Evolutionary conservation across 2,888 invertebrate genomes (phyloP).

Genomic region (Lepidocyrtinus sp.): DNA sequence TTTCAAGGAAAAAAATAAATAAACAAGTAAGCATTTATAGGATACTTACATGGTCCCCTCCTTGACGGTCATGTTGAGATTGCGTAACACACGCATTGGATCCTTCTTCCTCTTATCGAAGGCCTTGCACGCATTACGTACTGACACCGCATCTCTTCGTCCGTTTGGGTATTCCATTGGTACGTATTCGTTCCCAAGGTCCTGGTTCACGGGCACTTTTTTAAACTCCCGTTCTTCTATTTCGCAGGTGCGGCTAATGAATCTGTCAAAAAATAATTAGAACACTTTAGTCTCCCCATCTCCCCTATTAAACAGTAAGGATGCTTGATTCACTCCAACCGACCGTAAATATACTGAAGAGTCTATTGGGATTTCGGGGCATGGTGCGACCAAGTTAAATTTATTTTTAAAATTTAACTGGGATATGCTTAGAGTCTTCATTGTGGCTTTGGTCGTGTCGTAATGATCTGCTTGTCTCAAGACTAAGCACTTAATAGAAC

Average conservation of each 20-base stretch:
- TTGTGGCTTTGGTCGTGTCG: constrained; percentile 3
- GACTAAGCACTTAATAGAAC: neutral
- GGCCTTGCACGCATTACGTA: constrained; percentile 89
- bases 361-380: constrained; percentile 43
- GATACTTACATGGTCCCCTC: constrained; percentile 94
- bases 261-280: constrained; percentile 57
- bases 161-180: neutral
- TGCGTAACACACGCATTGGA: constrained; percentile 88
- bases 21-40: too few relatives aligned
- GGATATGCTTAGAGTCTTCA: constrained; percentile 47
- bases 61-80: constrained; percentile 93
- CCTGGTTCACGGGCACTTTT: too few relatives aligned
- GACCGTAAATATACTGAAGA: constrained; percentile 52
- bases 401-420: constrained; percentile 50
- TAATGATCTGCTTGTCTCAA: neutral
- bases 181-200: neutral
- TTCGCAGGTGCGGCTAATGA: constrained; percentile 67
- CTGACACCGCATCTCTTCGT: constrained; percentile 80
- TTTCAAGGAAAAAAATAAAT: too few relatives aligned
- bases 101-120: constrained; percentile 92
- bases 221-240: constrained; percentile 28
- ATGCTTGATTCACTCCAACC: neutral
- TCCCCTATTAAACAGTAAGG: neutral
- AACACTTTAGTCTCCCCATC: neutral
- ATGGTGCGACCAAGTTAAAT: constrained; percentile 36